Evolutionary conservation across 2,797 vertebrate species (phyloP), one percentile per base, ranked within the genome.

Genomic region (Euthynnus affinis): DNA sequence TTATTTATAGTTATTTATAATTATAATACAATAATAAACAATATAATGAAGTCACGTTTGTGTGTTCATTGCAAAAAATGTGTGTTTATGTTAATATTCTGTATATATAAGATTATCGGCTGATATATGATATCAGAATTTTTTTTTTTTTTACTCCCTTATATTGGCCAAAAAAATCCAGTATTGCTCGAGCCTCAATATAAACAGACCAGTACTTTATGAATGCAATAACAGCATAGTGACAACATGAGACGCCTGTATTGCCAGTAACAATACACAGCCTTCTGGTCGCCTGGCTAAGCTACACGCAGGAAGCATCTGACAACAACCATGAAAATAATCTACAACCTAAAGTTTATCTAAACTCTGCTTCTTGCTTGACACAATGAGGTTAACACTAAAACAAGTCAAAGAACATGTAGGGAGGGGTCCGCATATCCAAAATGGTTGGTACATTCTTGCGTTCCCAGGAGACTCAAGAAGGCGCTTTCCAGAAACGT

Each of bases 391-490:
- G 70, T 60, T 76, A 80, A 71, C 13, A 9, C 44, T 79, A 34
- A 83, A 71, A 65, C 67, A 48, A 63, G 75, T 13, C 17, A 2
- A 53, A 49, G 57, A 70, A 65, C 58, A 72, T 65, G 58, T 55
- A 59, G 68, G 82, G 73, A 81, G 82, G 78, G 78, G 83, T 72
- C 75, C 1, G n/a, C 6, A 2, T 64, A 49, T 80, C 51, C 37
- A 69, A 82, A 78, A 85, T 69, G 87, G 53, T 64, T 59, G 78
- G 61, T 52, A 71, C 78, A 85, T 90, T 90, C 81, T 82, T 89
- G 55, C 1, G 12, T 46, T 83, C 85, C 85, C 81, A 34, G 20
- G 82, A 89, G 89, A 81, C 74, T 62, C 20, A 49, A 74, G 25
- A 64, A 32, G 58, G 74, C 74, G 62, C 62, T 73, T 20, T 64